Base-by-base conservation (phyloP, 1,140 invertebrate species). In the Homalodisca vitripennis region DNA sequence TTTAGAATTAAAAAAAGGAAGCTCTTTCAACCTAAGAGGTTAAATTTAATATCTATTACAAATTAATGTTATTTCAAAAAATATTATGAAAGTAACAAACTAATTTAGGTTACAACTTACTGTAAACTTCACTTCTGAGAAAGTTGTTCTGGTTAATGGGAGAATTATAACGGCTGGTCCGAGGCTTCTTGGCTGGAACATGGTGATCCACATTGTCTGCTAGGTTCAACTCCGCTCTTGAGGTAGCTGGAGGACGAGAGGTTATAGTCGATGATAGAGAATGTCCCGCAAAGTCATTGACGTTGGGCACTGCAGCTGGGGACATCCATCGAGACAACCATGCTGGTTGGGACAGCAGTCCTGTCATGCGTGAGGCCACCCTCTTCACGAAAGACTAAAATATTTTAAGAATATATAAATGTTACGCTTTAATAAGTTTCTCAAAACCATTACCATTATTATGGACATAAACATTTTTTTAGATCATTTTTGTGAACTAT, bases 301-400 rank as follows among this genome's bases (percentile, higher is more conserved):
- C n/a, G 26, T 60, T 60, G 26, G 63, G 41, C 26, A 46, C 63
- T 10, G 57, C 66, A 6, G 41, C 51, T 17, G 70, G 70, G n/a
- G 66, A 27, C 20, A 73, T 51, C 66, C 73, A 67, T 32, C 53
- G 60, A 31, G 67, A 73, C 20, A 74, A 57, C 73, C 72, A 74
- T 26, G 73, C 57, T 2, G 55, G 55, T 34, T 73, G 70, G 1
- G 73, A 73, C 20, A 74, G 41, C 1, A 74, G 60, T 26, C 67
- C 69, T 24, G 70, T 66, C 60, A 75, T 67, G 17, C 71, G 71
- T 67, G 64, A 68, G 1, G 69, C 65, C 24, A 72, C 66, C 46
- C 66, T 68, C 10, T 34, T 30, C 13, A 74, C 66, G 66, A 72
- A 71, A 2, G 71, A 72, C 53, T 60, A 24, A 26, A 27, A 60